Conservation (phyloP, 2,113 vertebrate species). For the Xiphophorus maculatus region DNA sequence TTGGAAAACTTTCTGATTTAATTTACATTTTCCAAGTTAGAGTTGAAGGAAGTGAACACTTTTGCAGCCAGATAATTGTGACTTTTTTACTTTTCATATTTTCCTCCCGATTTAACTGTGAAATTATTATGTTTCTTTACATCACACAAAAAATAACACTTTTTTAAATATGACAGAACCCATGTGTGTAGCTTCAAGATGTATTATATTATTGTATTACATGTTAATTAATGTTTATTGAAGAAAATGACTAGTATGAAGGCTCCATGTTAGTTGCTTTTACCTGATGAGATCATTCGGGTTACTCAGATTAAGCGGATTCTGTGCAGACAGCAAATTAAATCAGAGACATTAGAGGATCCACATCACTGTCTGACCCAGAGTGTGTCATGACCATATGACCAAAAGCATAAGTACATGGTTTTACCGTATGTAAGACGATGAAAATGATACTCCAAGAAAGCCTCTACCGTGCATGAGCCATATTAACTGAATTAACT, state of each 20-base stretch:
- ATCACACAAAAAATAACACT: too few species aligned
- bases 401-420: slow-evolving; percentile 46
- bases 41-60: too few species aligned
- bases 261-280: slow-evolving; percentile 3
- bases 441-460: slow-evolving; percentile 42
- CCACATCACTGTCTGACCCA: slow-evolving; percentile 41
- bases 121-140: too few species aligned
- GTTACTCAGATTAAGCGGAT: slow-evolving; percentile 18
- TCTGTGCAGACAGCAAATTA: slow-evolving; percentile 30
- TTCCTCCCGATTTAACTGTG: too few species aligned
- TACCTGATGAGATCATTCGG: slow-evolving; percentile 26
- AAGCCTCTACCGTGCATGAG: slow-evolving; percentile 8
- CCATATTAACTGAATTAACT: slow-evolving; percentile 18
- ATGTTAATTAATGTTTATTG: slow-evolving; percentile 8
- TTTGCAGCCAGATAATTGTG: too few species aligned
- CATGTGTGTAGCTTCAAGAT: background rate
- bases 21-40: background rate
- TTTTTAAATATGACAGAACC: background rate
- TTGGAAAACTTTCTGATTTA: background rate
- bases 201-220: background rate
- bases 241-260: slow-evolving; percentile 16
- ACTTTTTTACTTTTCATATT: too few species aligned
- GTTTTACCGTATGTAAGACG: slow-evolving; percentile 37
- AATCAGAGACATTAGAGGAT: slow-evolving; percentile 30
- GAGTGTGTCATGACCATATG: slow-evolving; percentile 34